These are phyloP conservation scores for Typhlichthys subterraneus DNA, from an alignment of 2,797 vertebrate genomes.

Conservation along the genomic window DNA sequence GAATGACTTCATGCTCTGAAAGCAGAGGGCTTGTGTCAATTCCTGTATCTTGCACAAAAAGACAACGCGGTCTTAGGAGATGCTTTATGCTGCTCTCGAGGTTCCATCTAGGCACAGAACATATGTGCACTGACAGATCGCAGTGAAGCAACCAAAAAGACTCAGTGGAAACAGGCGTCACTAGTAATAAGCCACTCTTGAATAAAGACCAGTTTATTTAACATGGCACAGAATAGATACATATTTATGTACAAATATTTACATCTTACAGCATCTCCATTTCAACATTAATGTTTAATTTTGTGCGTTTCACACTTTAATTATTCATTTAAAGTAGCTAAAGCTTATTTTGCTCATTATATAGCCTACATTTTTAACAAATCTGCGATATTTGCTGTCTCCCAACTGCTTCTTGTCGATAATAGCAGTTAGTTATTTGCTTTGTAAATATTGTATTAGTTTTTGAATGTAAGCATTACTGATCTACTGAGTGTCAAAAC, in stretches of 20 bases:
- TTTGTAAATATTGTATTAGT: slow-evolving; percentile 66
- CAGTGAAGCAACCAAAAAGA: slow-evolving; percentile 61
- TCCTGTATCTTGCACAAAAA: slow-evolving; percentile 63
- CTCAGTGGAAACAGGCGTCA: slow-evolving; percentile 57
- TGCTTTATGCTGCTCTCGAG: slow-evolving; percentile 45
- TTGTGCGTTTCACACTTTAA: slow-evolving; percentile 65
- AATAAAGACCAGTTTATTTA: slow-evolving; percentile 52
- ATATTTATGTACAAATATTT: slow-evolving; percentile 74
- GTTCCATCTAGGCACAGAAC: slow-evolving; percentile 44
- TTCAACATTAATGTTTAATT: slow-evolving; percentile 70
- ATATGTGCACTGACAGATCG: slow-evolving; percentile 56
- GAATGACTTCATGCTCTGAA: slow-evolving; percentile 77
- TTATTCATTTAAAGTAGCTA: slow-evolving; percentile 71
- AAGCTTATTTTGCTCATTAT: slow-evolving; percentile 61
- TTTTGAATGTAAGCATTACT: slow-evolving; percentile 51
- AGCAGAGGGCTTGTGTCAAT: slow-evolving; percentile 75
- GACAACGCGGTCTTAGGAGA: slow-evolving; percentile 44
- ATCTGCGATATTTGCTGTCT: slow-evolving; percentile 48
- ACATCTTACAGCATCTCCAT: slow-evolving; percentile 71
- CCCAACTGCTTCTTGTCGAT: slow-evolving; percentile 54
- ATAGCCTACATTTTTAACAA: slow-evolving; percentile 61
- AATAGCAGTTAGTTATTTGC: slow-evolving; percentile 60
- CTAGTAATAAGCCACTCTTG: slow-evolving; percentile 51
- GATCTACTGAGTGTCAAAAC: slow-evolving; percentile 18
- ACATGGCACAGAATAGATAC: slow-evolving; percentile 54